Evolutionary conservation across 2,113 vertebrate species (phyloP).

Genomic region (Enhydra lutris): DNA sequence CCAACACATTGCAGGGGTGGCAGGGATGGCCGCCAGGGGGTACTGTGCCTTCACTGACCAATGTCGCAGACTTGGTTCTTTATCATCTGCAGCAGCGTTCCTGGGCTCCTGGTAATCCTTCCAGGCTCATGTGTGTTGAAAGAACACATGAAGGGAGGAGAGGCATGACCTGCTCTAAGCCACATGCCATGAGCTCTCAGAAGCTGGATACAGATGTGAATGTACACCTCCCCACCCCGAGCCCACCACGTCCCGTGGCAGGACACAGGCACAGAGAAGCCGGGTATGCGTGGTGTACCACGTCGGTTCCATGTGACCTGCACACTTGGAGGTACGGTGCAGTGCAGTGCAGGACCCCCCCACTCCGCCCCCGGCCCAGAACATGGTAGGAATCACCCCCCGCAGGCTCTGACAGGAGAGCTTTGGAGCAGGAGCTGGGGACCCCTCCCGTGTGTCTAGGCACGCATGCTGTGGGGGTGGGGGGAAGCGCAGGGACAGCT

Average conservation of each 20-base stretch:
- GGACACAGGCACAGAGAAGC: not conserved
- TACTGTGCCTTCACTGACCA: accelerated
- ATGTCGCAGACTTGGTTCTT: accelerated
- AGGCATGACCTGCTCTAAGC: not conserved
- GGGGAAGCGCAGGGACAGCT: not conserved
- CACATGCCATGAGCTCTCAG: not conserved
- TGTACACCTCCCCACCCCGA: not conserved
- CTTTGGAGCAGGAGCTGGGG: not conserved
- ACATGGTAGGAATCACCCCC: not conserved
- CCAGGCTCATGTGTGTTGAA: not conserved
- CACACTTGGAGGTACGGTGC: accelerated
- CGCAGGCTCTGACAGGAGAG: not conserved
- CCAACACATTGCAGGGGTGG: not conserved
- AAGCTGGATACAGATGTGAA: not conserved
- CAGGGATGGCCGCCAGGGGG: not conserved
- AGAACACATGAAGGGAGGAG: not conserved
- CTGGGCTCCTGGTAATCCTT: not conserved
- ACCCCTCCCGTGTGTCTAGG: not conserved
- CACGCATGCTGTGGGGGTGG: accelerated
- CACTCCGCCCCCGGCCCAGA: not conserved
- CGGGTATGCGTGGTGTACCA: accelerated
- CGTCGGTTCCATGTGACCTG: too few species aligned
- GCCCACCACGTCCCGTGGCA: accelerated
- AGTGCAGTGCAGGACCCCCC: not conserved
- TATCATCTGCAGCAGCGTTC: not conserved